Evolutionary conservation across 2,113 vertebrate genomes (phyloP).

Genomic region (Sceloporus undulatus): DNA sequence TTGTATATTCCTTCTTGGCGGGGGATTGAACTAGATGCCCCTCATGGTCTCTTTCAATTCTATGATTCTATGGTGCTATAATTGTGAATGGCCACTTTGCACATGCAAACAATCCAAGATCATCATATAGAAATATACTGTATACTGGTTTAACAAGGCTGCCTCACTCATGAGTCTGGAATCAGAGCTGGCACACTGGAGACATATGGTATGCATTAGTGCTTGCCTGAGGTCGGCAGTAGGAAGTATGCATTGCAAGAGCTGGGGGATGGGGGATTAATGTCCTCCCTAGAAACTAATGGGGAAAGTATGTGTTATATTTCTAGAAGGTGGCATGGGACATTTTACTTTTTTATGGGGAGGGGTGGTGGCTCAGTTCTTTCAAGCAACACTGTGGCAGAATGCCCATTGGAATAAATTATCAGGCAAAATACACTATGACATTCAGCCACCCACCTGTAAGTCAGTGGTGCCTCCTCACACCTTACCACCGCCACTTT

Average conservation of each 20-base stretch:
- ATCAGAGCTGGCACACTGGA: neutral
- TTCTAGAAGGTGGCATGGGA: neutral
- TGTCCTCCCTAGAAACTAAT: neutral
- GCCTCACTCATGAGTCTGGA: neutral
- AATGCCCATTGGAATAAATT: neutral
- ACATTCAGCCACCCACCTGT: no score
- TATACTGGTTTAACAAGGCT: neutral
- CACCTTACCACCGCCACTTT: neutral
- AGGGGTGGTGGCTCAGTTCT: neutral
- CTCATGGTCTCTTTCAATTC: no score
- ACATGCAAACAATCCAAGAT: neutral
- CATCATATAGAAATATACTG: neutral
- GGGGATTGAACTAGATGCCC: no score
- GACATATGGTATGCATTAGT: neutral
- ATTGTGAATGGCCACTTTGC: no score
- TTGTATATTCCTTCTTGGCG: no score
- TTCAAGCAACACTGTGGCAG: neutral
- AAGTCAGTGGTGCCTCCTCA: no score
- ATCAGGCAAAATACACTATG: no score
- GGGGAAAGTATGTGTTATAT: neutral
- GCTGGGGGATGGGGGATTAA: neutral
- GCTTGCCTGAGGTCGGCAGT: neutral
- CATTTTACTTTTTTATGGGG: no score
- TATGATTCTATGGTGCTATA: no score
- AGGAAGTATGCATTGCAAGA: neutral